Conservation (phyloP, 1,140 invertebrate genomes). For the Aphidius ervi region DNA sequence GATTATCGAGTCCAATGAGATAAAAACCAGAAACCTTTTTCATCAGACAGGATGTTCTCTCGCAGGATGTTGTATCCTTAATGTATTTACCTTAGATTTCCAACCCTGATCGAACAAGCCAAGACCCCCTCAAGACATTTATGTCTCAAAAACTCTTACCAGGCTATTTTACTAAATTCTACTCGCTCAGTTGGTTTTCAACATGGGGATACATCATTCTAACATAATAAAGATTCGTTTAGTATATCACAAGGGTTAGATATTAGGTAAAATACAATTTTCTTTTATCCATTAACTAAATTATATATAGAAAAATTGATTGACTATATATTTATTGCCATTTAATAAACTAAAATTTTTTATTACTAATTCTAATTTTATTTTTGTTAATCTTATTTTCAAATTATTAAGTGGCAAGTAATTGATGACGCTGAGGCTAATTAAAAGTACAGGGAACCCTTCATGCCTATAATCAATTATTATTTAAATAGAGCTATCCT, state of each 20-base stretch:
- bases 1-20: no score
- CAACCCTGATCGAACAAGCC: constrained; percentile 31
- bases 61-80: constrained; percentile 39
- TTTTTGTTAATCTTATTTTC: no score
- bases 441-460: no score
- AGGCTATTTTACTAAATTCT: constrained; percentile 18
- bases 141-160: background rate
- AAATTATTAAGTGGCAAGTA: no score
- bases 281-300: no score
- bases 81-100: constrained; percentile 45
- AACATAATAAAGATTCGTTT: constrained; percentile 28
- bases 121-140: constrained; percentile 4
- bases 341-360: no score
- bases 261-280: background rate
- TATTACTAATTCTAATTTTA: no score
- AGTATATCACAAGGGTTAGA: constrained; percentile 22
- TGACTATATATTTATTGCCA: no score
- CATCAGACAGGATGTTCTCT: constrained; percentile 32
- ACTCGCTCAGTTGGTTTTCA: constrained; percentile 21
- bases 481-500: no score
- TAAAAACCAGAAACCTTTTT: background rate
- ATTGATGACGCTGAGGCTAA: no score
- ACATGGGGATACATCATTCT: background rate
- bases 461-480: no score
- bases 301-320: no score